phyloP scores from a whole-genome alignment of 2,113 vertebrate genomes.

The Cryptotis parvus region DNA sequence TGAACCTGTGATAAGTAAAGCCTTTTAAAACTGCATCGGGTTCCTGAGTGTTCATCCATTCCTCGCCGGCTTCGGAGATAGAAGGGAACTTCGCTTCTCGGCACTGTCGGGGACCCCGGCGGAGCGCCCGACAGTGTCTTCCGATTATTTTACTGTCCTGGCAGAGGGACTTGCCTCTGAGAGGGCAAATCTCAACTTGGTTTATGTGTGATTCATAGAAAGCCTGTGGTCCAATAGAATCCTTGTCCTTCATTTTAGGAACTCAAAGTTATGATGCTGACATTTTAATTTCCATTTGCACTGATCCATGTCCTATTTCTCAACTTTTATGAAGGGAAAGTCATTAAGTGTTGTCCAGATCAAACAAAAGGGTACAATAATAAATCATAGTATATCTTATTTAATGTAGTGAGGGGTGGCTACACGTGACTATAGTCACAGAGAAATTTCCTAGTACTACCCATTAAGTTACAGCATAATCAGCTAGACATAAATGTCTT shows the following conservation, averaged over 20 bases:
- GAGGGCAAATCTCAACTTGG: background rate
- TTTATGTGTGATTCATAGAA: background rate
- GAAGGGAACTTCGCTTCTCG: no score
- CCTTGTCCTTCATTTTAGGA: background rate
- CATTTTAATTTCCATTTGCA: slow-evolving; percentile 30
- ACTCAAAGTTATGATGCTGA: background rate
- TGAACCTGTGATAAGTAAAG: no score
- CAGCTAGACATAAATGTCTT: background rate
- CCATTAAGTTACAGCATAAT: background rate
- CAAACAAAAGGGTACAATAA: background rate
- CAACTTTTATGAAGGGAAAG: no score
- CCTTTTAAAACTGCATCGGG: no score
- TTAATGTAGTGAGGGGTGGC: background rate
- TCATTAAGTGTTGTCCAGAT: background rate
- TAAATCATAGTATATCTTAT: background rate
- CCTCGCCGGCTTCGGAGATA: no score
- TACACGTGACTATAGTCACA: slow-evolving; percentile 9
- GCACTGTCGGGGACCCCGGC: no score
- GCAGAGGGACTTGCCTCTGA: background rate
- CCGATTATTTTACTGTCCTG: rapidly evolving
- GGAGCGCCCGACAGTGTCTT: background rate
- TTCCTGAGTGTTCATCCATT: no score
- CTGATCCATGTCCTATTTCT: background rate
- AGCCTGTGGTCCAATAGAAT: background rate
- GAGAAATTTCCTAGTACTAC: background rate